Evolutionary conservation across 2,888 invertebrate genomes (phyloP), one percentile per base, ranked within the genome.

Genomic region (Ischnus inquisitorius): DNA sequence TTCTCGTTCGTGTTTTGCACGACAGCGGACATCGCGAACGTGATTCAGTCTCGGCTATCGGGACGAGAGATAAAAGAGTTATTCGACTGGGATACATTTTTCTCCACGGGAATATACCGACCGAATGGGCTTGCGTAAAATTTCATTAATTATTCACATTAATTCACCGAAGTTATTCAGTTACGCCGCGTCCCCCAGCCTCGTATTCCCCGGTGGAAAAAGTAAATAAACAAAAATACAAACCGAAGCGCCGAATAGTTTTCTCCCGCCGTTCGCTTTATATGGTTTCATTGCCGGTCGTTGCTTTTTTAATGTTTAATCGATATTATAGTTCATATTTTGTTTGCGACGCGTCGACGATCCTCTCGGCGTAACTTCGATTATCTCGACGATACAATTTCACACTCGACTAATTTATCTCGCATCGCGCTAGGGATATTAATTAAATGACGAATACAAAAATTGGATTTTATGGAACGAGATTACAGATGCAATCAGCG

Each of bases 361-460:
- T 54, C 22, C 54, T 22, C 22, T 46, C 14, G 10, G 19, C 54
- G 41, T 22, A 43, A 19, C 16, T 48, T 48, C 34, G 60, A 60
- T 19, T n/a, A 25, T 34, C 57, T 43, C 68, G 34, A 5, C 6
- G 14, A n/a, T 60, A 60, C n/a, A 28, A 60, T 68, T 79, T 71
- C 51, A 51, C 48, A 12, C 64, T 43, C 64, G 22, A 43, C n/a
- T 28, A 48, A 64, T 54, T 71, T 77, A 67, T 77, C 48, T 43
- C 68, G 16, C 75, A 62, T 10, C 69, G 62, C 19, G 46, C 6
- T 41, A 65, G 43, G 46, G 62, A 72, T 43, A 82, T 82, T 78
- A 82, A 78, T 78, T 82, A 77, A 72, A 74, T 34, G 28, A 19
- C 57, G 72, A 78, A 72, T 78, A n/a, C 67, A 74, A 78, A 78